A percentile compares a stretch with the other conserved stretches of the same genome.
Evolutionary conservation across 2,113 vertebrate genomes (phyloP).

Genomic region (Barbus barbus): DNA sequence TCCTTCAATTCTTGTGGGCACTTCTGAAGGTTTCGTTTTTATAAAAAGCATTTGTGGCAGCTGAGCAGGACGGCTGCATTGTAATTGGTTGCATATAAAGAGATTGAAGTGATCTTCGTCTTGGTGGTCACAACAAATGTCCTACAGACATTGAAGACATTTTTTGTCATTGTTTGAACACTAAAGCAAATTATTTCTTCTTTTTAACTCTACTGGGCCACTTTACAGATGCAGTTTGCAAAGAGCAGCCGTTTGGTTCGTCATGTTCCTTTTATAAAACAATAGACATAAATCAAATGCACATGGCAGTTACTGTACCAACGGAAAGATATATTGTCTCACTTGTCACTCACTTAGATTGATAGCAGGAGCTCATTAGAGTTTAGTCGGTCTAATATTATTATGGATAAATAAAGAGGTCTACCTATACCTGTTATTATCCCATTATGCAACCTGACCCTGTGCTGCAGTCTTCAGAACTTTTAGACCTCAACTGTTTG

Average conservation of each 20-base stretch:
- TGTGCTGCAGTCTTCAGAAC: conserved; percentile 67
- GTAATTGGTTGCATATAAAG: conserved; percentile 77
- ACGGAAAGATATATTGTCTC: background rate
- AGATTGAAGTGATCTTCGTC: conserved; percentile 67
- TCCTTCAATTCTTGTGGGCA: conserved; percentile 83
- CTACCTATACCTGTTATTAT: conserved; percentile 71
- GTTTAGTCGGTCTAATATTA: conserved; percentile 62
- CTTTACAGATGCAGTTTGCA: conserved; percentile 4
- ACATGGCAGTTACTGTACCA: conserved; percentile 14
- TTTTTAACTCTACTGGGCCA: background rate
- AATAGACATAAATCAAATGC: conserved; percentile 10
- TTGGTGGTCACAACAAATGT: conserved; percentile 67
- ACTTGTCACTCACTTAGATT: conserved; percentile 65
- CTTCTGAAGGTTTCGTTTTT: conserved; percentile 74
- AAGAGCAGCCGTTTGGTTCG: background rate
- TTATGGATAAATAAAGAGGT: conserved; percentile 72
- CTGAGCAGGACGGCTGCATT: conserved; percentile 74
- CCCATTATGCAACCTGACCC: conserved; percentile 74
- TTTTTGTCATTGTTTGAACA: conserved; percentile 30
- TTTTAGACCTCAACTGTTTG: conserved; percentile 73
- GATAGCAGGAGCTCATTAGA: conserved; percentile 59
- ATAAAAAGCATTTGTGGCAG: conserved; percentile 77
- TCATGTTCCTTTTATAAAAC: background rate
- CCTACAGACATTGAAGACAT: conserved; percentile 38
- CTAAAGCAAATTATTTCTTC: conserved; percentile 6